Evolutionary conservation across 2,888 invertebrate species (phyloP), one percentile per base, ranked within the genome.

Genomic region (Deilephila porcellus): DNA sequence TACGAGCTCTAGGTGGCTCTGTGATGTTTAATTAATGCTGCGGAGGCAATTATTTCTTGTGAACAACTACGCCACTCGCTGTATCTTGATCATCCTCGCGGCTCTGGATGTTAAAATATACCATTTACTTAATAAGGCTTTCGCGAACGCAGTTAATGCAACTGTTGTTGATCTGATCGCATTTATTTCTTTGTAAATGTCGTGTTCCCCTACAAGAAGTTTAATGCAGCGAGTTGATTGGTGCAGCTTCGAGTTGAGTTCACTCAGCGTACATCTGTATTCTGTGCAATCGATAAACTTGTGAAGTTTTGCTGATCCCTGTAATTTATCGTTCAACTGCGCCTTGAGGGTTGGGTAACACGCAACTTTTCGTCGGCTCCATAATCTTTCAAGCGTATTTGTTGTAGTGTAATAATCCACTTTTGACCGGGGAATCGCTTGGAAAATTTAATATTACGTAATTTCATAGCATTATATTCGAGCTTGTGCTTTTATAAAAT

Each of bases 361-460:
- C 73, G 73, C 70, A 73, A 73, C 73, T 70, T 70, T 70, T 64
- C 17, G 32, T 60, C n/a, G 52, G 45, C 59, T 34, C 45, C 52
- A 60, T 11, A 73, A 52, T 56, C 70, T 62, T n/a, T 52, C 19
- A 70, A 70, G 20, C 60, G 45, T 70, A 60, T 19, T 34, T n/a
- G n/a, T 14, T 70, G 19, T 70, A 52, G 7, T 60, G 20, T 70
- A 73, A 73, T 70, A 70, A 70, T 60, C 34, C 37, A 62, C 25
- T 56, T 37, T 71, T 71, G 32, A 73, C 19, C 70, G 60, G 8
- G 53, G 71, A 71, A 63, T 45, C 14, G 56, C 63, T 73, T 63
- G 25, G 37, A 71, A 71, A 71, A 32, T 70, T 67, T 70, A 34
- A 73, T 70, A 70, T 73, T 73, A 60, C 60, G 70, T 73, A 71